Conservation (phyloP, 2,797 vertebrate species). For the Oreortyx pictus region DNA sequence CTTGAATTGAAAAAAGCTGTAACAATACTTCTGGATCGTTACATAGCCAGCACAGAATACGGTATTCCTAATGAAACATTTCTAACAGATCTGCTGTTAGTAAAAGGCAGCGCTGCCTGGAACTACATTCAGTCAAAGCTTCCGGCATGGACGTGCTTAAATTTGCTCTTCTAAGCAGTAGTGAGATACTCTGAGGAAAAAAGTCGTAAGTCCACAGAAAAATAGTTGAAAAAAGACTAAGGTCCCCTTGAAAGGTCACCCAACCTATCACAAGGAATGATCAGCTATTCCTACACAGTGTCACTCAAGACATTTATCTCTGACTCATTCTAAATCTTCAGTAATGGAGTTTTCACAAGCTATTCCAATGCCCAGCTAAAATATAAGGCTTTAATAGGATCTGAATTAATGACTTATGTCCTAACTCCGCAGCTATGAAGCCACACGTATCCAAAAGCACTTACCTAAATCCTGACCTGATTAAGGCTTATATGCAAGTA, state of each 20-base stretch:
- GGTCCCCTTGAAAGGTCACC: not conserved
- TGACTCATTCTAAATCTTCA: slow-evolving; percentile 28
- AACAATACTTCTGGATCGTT: not conserved
- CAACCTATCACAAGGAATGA: not conserved
- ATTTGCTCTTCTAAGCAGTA: slow-evolving; percentile 16
- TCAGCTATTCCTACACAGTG: not conserved
- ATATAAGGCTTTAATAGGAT: slow-evolving; percentile 54
- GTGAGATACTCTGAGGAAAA: slow-evolving; percentile 12
- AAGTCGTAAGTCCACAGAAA: not conserved
- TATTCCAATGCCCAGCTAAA: slow-evolving; percentile 50
- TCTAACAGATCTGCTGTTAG: not conserved
- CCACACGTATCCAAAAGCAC: slow-evolving; percentile 12
- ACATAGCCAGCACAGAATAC: not conserved
- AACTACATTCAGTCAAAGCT: not conserved
- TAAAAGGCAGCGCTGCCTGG: rapidly evolving
- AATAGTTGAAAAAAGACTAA: slow-evolving; percentile 14
- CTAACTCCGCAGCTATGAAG: slow-evolving; percentile 30
- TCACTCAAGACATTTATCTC: not conserved
- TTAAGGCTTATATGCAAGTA: slow-evolving; percentile 42
- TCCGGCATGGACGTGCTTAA: rapidly evolving
- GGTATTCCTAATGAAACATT: not conserved
- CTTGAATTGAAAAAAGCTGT: not conserved
- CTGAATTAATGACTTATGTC: slow-evolving; percentile 34
- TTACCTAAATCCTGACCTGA: slow-evolving; percentile 48
- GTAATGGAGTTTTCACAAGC: slow-evolving; percentile 1